Evolutionary conservation across 2,113 vertebrate genomes (phyloP).

Genomic region (Megaleporinus macrocephalus): DNA sequence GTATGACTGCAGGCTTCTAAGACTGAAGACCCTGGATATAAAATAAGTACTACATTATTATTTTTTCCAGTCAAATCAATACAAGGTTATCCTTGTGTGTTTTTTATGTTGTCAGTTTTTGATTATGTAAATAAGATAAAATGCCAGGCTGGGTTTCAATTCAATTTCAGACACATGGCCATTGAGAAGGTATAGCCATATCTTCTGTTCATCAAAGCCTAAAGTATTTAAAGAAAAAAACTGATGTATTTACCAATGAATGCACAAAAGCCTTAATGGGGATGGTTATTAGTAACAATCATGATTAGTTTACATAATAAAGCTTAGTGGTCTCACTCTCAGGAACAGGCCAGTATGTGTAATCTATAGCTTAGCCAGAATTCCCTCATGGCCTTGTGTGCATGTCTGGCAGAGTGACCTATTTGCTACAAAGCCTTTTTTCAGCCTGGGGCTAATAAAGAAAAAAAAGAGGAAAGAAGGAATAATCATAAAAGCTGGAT

Average conservation of each 20-base stretch:
- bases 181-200: background rate
- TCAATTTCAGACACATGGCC: too few species aligned
- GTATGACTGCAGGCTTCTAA: too few species aligned
- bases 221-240: background rate
- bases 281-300: background rate
- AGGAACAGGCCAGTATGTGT: conserved; percentile 3
- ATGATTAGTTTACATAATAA: conserved; percentile 13
- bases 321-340: conserved; percentile 8
- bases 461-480: conserved; percentile 38
- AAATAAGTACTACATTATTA: background rate
- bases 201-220: background rate
- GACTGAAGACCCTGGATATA: background rate
- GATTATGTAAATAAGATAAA: background rate
- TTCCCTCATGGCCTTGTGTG: conserved; percentile 13
- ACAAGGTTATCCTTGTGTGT: background rate
- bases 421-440: conserved; percentile 33
- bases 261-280: background rate
- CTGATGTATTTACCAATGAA: background rate
- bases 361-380: conserved; percentile 24
- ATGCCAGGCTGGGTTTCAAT: too few species aligned
- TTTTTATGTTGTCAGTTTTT: background rate
- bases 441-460: conserved; percentile 25
- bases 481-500: conserved; percentile 24
- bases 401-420: conserved; percentile 24
- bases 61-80: background rate